Base-by-base conservation (phyloP, 2,888 invertebrate genomes). In the Lordiphosa fenestrarum region DNA sequence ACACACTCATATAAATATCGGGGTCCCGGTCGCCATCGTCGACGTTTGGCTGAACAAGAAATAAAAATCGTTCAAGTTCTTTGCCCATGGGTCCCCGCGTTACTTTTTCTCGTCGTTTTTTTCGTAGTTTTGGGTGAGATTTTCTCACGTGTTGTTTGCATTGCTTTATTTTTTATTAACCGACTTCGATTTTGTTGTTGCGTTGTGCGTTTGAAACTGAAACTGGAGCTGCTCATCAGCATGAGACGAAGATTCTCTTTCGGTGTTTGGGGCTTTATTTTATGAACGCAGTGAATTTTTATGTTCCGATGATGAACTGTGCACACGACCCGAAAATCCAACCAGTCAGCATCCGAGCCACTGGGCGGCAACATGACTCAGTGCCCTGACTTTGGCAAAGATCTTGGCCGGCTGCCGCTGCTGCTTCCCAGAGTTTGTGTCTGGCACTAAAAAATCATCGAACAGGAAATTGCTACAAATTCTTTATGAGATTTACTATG, bases 401-500 rank as follows among this genome's bases (percentile, higher is more conserved):
- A 57, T 76, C 66, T 58, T 57, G 23, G 35, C 21, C 39, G 12
- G 46, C 19, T 46, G 35, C 39, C 23, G 41, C 37, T 41, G 49
- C 13, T 61, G 64, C 55, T 84, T 85, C 71, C 82, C 81, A 80
- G 61, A 60, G 66, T 62, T 36, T 49, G 42, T 23, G 63, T 48
- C 52, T 51, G 50, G 39, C 59, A 56, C 57, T 67, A 65, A 59
- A 63, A 72, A 80, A 75, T 67, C 80, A 80, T 82, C 75, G 71
- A 70, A 80, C 85, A 86, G 86, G 85, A 86, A 86, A 86, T 86
- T 80, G 84, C 80, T 69, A 77, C 69, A 71, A 83, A 85, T 83
- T 80, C 85, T 71, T 81, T 52, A 69, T 81, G 74, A 84, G 84
- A 85, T 81, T 81, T 85, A 85, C 84, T 73, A 71, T 78, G 85